Percentiles rank a stretch among this genome's conserved stretches.
Evolutionary conservation across 1,140 invertebrate species (phyloP).

Genomic region (Drosophila sechellia): DNA sequence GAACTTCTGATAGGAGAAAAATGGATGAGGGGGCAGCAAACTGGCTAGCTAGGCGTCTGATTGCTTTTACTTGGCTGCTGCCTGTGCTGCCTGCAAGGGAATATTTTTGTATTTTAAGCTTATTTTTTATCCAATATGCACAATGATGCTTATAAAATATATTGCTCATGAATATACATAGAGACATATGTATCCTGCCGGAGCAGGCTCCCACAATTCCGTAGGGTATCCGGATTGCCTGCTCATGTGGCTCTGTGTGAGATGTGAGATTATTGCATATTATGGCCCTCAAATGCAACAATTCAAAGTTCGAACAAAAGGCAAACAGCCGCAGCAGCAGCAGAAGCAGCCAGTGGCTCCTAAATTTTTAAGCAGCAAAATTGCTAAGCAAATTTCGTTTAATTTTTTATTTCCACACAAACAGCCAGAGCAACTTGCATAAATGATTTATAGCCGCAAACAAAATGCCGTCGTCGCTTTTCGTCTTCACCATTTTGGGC

Average conservation of each 20-base stretch:
- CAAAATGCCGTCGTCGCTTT: conserved; percentile 50
- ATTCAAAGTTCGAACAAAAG: conserved; percentile 54
- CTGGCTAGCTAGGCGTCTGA: conserved; percentile 66
- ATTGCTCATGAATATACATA: conserved; percentile 79
- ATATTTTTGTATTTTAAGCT: conserved; percentile 80
- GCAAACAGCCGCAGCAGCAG: conserved; percentile 2
- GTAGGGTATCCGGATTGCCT: not conserved
- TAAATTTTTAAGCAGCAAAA: conserved; percentile 79
- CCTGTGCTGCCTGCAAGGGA: conserved; percentile 45
- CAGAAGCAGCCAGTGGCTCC: conserved; percentile 19
- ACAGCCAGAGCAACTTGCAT: conserved; percentile 74
- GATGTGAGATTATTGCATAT: conserved; percentile 77
- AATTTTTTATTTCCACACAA: conserved; percentile 73
- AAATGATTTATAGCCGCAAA: conserved; percentile 80
- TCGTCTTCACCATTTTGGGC: conserved; percentile 20
- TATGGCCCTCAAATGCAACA: conserved; percentile 71
- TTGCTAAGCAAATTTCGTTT: conserved; percentile 76
- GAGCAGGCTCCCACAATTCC: conserved; percentile 16
- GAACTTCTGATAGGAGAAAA: conserved; percentile 47
- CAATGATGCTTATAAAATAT: conserved; percentile 82
- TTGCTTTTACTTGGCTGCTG: conserved; percentile 61
- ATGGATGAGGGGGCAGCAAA: conserved; percentile 9
- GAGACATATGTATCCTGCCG: conserved; percentile 56
- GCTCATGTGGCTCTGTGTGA: conserved; percentile 12
- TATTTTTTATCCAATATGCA: conserved; percentile 82